Evolutionary conservation across 2,113 vertebrate species (phyloP), one percentile per base, ranked within the genome.

Genomic region (Crocuta crocuta): DNA sequence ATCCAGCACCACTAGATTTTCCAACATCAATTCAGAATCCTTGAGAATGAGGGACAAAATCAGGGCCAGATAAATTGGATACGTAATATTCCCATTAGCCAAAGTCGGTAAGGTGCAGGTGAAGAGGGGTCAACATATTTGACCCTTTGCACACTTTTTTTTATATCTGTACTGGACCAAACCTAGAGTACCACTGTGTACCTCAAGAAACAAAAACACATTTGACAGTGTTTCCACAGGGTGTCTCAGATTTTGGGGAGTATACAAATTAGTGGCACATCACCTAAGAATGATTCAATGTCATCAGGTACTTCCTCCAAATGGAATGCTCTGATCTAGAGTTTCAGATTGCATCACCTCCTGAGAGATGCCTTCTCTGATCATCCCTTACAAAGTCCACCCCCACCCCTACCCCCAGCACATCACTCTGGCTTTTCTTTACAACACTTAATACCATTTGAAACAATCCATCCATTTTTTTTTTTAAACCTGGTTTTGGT

Each of bases 351-450:
- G 10, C 3, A 48, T 78, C 43, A 8, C n/a, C 31, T 39, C 16
- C 9, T 50, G 70, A 85, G 33, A 70, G 53, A 79, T 35, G 17
- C n/a, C 43, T 39, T 83, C 31, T 61, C 8, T n/a, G 45, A 50
- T 23, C 1, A 45, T 10, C 1, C 6, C 9, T 74, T 79, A 58
- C 8, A 78, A 68, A 63, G 19, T 71, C 50, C 65, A 55, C 21
- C 58, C 55, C 2, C 55, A 7, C 55, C 55, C 55, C 7, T 15
- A 2, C 16, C 1, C 45, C 12, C 26, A n/a, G 73, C 6, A 45
- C 6, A 50, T 81, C n/a, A 66, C n/a, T 15, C n/a, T 89, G 50
- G 4, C 65, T 92, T 94, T 94, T 94, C 83, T 95, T 89, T 43
- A 58, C 50, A n/a, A 65, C 19, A 50, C 24, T 73, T 78, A 39